Evolutionary conservation across 2,113 vertebrate genomes (phyloP).

Genomic region (Tenebrosternarchus preto): DNA sequence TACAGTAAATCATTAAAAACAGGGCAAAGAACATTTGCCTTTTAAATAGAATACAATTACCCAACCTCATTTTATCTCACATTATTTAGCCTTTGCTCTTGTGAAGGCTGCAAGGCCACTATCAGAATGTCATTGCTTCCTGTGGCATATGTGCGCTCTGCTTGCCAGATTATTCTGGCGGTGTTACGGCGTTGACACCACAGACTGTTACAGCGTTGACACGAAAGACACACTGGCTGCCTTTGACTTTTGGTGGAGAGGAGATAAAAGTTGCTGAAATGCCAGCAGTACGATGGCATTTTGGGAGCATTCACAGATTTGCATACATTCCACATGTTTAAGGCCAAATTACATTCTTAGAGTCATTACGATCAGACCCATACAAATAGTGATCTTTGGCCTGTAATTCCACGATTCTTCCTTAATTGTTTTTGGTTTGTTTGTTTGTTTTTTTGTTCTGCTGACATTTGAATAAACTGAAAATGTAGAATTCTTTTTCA

Average conservation of each 20-base stretch:
- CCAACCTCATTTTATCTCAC: conserved; percentile 46
- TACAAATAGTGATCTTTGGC: conserved; percentile 50
- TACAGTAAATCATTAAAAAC: conserved; percentile 20
- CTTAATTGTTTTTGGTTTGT: background rate
- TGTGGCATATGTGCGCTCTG: conserved; percentile 60
- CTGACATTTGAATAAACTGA: conserved; percentile 33
- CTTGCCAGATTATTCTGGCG: conserved; percentile 55
- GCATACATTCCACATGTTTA: conserved; percentile 65
- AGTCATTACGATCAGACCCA: conserved; percentile 66
- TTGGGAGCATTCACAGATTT: conserved; percentile 62
- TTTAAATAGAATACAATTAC: conserved; percentile 43
- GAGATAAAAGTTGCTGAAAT: conserved; percentile 77
- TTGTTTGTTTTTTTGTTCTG: background rate
- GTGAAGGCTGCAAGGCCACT: conserved; percentile 52
- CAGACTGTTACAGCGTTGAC: conserved; percentile 53
- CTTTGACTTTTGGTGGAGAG: conserved; percentile 60
- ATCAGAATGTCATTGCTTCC: conserved; percentile 66
- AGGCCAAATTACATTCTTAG: conserved; percentile 58
- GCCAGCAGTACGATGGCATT: conserved; percentile 76
- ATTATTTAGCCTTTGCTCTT: conserved; percentile 60
- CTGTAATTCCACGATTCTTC: conserved; percentile 3
- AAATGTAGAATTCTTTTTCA: background rate
- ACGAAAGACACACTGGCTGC: conserved; percentile 52
- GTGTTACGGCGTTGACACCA: conserved; percentile 54
- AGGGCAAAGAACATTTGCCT: conserved; percentile 35